Evolutionary conservation across 2,797 vertebrate genomes (phyloP).

Genomic region (Podarcis siculus): DNA sequence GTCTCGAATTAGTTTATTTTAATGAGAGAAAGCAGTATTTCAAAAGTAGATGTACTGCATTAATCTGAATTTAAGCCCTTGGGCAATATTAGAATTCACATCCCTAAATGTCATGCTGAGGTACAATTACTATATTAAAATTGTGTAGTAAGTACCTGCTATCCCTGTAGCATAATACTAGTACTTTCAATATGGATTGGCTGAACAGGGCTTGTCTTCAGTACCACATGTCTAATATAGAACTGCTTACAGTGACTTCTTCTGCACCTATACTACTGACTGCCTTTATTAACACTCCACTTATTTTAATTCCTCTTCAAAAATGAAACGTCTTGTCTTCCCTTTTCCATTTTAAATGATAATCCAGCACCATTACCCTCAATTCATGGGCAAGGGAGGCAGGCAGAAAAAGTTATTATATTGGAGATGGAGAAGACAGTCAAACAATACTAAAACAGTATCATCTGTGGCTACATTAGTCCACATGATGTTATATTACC

Average conservation of each 20-base stretch:
- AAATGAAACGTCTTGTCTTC: background rate
- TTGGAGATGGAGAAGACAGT: slow-evolving; percentile 49
- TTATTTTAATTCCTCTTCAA: background rate
- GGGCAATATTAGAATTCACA: slow-evolving; percentile 47
- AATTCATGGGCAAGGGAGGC: too few species aligned
- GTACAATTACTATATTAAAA: slow-evolving; percentile 63
- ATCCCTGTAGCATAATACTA: slow-evolving; percentile 19
- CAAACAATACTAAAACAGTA: slow-evolving; percentile 37
- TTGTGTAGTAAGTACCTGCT: slow-evolving; percentile 54
- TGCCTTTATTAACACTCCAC: background rate
- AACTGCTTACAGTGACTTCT: slow-evolving; percentile 19
- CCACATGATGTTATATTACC: slow-evolving; percentile 14
- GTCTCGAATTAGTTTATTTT: slow-evolving; percentile 43
- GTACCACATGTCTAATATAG: slow-evolving; percentile 23
- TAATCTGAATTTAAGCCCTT: slow-evolving; percentile 39
- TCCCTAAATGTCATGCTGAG: slow-evolving; percentile 26
- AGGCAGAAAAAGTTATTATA: slow-evolving; percentile 21
- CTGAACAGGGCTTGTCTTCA: slow-evolving; percentile 21
- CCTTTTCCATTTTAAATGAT: slow-evolving; percentile 14
- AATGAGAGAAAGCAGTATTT: slow-evolving; percentile 61
- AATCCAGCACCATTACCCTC: background rate
- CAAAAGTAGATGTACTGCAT: slow-evolving; percentile 59
- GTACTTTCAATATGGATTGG: slow-evolving; percentile 38
- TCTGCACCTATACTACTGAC: background rate
- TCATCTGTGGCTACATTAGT: slow-evolving; percentile 17